These are phyloP conservation scores for Pachyseris speciosa DNA, from an alignment of 64 coral and sea anemone species.

Conservation along the genomic window DNA sequence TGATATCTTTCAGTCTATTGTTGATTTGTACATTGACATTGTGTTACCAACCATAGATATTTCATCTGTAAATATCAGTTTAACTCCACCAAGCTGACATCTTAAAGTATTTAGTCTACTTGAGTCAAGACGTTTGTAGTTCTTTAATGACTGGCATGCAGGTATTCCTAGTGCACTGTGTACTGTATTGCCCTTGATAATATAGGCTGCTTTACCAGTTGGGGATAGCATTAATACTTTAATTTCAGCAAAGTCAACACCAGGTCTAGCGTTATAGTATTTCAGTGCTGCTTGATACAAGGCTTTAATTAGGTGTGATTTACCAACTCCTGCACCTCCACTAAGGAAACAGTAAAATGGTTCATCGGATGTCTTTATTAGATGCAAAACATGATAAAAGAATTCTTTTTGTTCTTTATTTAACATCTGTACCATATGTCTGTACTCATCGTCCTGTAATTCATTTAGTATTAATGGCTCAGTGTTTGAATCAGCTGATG, in stretches of 20 bases:
- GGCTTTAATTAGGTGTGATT: slow-evolving; percentile 36
- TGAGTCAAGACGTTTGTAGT: no score
- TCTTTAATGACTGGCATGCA: no score
- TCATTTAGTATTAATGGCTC: slow-evolving; percentile 52
- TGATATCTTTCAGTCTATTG: no score
- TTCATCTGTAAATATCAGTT: no score
- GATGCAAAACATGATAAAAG: slow-evolving; percentile 54
- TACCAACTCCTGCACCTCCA: slow-evolving; percentile 45
- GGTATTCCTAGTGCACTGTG: no score
- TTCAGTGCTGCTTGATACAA: slow-evolving; percentile 35
- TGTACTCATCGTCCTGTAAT: slow-evolving; percentile 46
- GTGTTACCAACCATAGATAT: no score
- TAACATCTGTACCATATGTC: slow-evolving; percentile 46
- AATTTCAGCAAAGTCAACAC: slow-evolving; percentile 31
- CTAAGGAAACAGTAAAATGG: slow-evolving; percentile 36
- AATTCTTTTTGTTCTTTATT: slow-evolving; percentile 61
- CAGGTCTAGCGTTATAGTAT: slow-evolving; percentile 4
- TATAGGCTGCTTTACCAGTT: no score
- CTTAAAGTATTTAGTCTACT: no score
- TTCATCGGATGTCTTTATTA: slow-evolving; percentile 35
- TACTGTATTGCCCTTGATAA: no score
- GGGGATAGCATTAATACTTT: no score
- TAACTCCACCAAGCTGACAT: no score
- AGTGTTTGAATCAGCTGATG: background rate
- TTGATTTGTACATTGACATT: no score